These are phyloP conservation scores for Brassicogethes aeneus DNA, from an alignment of 2,888 invertebrate species.

Conservation along the genomic window DNA sequence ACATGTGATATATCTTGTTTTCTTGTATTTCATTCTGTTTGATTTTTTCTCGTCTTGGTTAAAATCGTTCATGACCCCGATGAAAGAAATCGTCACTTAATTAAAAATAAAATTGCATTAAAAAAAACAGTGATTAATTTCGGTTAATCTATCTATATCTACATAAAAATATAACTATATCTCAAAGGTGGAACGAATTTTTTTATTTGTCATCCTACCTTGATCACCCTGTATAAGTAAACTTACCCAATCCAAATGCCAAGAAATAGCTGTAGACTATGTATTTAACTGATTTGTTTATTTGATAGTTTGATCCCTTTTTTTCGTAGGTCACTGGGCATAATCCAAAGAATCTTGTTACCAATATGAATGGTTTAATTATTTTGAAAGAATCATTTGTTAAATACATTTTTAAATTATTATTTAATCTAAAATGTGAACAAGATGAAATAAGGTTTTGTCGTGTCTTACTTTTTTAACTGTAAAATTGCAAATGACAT, in stretches of 20 bases:
- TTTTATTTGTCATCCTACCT: too few relatives aligned
- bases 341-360: slow-evolving; percentile 20
- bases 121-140: too few relatives aligned
- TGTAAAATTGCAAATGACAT: too few relatives aligned
- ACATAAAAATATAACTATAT: too few relatives aligned
- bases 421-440: too few relatives aligned
- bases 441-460: too few relatives aligned
- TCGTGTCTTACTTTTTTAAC: too few relatives aligned
- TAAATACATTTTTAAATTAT: slow-evolving; percentile 9
- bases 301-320: slow-evolving; percentile 15
- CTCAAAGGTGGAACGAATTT: too few relatives aligned
- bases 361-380: slow-evolving; percentile 17
- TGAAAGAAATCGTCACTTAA: slow-evolving; percentile 17
- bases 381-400: slow-evolving; percentile 12
- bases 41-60: slow-evolving; percentile 20
- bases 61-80: slow-evolving; percentile 18
- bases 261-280: slow-evolving; percentile 22
- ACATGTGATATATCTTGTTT: slow-evolving; percentile 21
- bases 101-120: not conserved
- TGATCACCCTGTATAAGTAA: too few relatives aligned
- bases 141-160: too few relatives aligned
- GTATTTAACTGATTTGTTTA: slow-evolving; percentile 17
- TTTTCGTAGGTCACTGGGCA: slow-evolving; percentile 20
- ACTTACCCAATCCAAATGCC: slow-evolving; percentile 19
- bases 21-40: slow-evolving; percentile 19